These are phyloP conservation scores for Chymomyza costata DNA, from an alignment of 1,140 invertebrate genomes.

Conservation along the genomic window DNA sequence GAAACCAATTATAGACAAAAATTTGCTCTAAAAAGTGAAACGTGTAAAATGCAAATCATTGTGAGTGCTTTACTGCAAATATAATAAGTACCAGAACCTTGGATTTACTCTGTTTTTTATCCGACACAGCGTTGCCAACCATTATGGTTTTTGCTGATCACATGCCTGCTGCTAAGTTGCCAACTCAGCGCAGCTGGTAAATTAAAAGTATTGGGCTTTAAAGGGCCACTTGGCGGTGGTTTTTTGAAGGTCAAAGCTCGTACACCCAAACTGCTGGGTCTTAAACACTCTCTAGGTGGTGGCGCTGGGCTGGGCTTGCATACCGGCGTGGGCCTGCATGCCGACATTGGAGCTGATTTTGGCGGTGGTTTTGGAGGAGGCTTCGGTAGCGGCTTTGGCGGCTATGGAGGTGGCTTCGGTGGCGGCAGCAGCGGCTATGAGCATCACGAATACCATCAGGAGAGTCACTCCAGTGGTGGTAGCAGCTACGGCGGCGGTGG, in stretches of 20 bases:
- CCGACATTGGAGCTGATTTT: constrained; percentile 13
- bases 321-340: constrained; percentile 6
- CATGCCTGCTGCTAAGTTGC: constrained; percentile 25
- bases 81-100: no score
- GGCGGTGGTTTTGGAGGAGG: constrained; percentile 19
- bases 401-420: constrained; percentile 39
- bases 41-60: constrained; percentile 57
- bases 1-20: constrained; percentile 36
- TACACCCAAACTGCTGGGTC: constrained; percentile 46
- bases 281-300: constrained; percentile 42
- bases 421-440: constrained; percentile 44
- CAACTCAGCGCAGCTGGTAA: constrained; percentile 33
- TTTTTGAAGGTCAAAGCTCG: constrained; percentile 53
- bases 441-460: constrained; percentile 47
- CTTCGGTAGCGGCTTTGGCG: constrained; percentile 23
- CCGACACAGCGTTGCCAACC: no score
- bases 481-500: constrained; percentile 26
- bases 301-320: constrained; percentile 33
- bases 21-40: constrained; percentile 13
- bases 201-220: constrained; percentile 53
- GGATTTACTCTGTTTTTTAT: background rate
- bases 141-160: constrained; percentile 34
- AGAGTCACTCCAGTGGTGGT: constrained; percentile 50
- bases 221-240: constrained; percentile 50
- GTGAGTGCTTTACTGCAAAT: constrained; percentile 53